phyloP scores from a whole-genome alignment of 2,888 invertebrate genomes.

The Platycheirus albimanus region DNA sequence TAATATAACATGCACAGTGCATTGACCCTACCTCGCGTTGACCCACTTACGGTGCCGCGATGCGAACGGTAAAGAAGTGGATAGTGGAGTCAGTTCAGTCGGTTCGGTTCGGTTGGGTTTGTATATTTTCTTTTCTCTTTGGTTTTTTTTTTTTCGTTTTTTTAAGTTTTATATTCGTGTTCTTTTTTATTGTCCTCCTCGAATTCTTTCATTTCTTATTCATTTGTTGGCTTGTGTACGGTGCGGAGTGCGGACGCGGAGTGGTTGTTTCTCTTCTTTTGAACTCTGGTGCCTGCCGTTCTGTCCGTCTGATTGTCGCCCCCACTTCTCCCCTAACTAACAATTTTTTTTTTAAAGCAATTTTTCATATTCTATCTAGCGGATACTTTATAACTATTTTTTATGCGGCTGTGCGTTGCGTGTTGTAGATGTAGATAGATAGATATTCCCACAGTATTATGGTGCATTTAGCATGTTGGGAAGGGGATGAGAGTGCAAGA shows the following conservation, averaged over 20 bases:
- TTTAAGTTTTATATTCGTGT: constrained; percentile 31
- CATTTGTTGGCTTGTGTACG: constrained; percentile 15
- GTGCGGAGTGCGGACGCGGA: neutral
- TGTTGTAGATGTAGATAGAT: neutral
- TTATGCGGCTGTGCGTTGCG: constrained; percentile 18
- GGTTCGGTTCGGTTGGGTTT: constrained; percentile 31
- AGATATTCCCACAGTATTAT: neutral
- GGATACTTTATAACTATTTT: constrained; percentile 36
- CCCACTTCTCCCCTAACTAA: neutral
- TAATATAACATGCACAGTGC: constrained; percentile 78
- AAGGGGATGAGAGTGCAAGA: neutral
- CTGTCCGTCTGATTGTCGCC: constrained; percentile 3
- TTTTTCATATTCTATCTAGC: constrained; percentile 57
- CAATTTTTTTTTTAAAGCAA: constrained; percentile 32
- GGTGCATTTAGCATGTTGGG: neutral
- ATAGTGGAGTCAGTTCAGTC: constrained; percentile 77
- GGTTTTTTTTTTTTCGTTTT: constrained; percentile 14
- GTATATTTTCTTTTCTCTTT: constrained; percentile 30
- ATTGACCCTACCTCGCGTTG: constrained; percentile 83
- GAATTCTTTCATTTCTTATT: constrained; percentile 33
- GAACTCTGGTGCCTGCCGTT: neutral
- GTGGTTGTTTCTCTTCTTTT: constrained; percentile 38
- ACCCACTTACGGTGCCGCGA: constrained; percentile 83
- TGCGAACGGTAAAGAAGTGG: constrained; percentile 79
- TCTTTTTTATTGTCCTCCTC: constrained; percentile 25